Evolutionary conservation across 2,888 invertebrate species (phyloP).

Genomic region (Diaphora mendica): DNA sequence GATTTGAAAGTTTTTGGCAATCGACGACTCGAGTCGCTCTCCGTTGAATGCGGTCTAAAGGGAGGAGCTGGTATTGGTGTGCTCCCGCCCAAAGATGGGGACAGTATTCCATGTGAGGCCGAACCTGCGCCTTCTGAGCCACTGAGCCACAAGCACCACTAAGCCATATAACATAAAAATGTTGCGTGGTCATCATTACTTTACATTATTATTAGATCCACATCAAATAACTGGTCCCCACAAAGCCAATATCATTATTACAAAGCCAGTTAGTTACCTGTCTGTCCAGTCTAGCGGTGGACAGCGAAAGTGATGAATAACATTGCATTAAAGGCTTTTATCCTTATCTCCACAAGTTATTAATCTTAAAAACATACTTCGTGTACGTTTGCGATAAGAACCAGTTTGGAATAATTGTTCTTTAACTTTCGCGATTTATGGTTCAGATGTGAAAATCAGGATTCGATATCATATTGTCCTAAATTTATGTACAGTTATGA

Average conservation of each 20-base stretch:
- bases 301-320: slow-evolving; percentile 39
- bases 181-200: background rate
- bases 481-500: background rate
- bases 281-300: background rate
- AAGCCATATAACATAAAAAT: background rate
- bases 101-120: no score
- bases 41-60: no score
- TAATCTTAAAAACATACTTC: slow-evolving; percentile 15
- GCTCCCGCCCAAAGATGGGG: no score
- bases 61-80: no score
- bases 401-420: background rate
- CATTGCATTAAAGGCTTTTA: slow-evolving; percentile 33
- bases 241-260: background rate
- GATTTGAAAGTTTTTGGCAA: no score
- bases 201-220: background rate
- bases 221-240: background rate
- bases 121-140: no score
- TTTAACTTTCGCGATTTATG: background rate
- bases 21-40: no score
- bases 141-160: no score
- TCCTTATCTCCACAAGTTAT: slow-evolving; percentile 25
- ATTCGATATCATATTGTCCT: background rate
- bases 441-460: background rate
- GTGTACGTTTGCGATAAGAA: slow-evolving; percentile 3
- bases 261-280: background rate